A percentile compares a stretch with the other conserved stretches of the same genome.
Conservation (phyloP, 2,797 vertebrate species). For the Sebastes minor region DNA sequence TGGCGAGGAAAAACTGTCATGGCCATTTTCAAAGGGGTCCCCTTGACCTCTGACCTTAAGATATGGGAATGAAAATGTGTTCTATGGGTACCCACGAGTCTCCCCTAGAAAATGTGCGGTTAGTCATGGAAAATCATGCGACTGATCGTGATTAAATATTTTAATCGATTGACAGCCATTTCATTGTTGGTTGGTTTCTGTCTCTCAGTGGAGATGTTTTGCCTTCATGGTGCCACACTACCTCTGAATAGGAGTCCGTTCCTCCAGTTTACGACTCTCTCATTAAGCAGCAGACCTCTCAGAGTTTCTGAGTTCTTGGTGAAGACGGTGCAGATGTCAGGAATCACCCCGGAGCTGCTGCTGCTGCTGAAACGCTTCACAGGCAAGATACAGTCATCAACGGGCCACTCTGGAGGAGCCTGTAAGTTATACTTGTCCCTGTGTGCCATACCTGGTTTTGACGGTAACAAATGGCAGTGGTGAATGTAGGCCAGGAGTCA, state of each 20-base stretch:
- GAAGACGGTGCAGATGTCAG: constrained; percentile 44
- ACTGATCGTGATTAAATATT: no score
- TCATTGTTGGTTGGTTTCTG: not conserved
- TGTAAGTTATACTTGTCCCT: constrained; percentile 26
- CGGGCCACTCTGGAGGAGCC: constrained; percentile 28
- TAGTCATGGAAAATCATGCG: no score
- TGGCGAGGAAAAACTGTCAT: no score
- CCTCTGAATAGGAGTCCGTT: constrained; percentile 4
- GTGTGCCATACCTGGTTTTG: constrained; percentile 53
- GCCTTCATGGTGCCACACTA: not conserved
- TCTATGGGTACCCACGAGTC: no score
- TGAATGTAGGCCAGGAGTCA: constrained; percentile 73
- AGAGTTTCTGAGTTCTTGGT: constrained; percentile 10
- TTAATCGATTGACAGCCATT: not conserved
- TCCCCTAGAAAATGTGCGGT: no score
- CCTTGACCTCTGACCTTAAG: no score
- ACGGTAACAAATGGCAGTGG: constrained; percentile 60
- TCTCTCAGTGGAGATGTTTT: not conserved
- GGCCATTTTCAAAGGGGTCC: no score
- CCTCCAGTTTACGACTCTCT: constrained; percentile 21
- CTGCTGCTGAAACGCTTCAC: constrained; percentile 47
- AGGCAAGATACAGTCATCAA: constrained; percentile 35
- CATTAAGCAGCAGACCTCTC: constrained; percentile 28
- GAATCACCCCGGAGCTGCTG: constrained; percentile 16
- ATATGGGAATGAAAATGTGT: no score